A percentile compares a stretch with the other conserved stretches of the same genome.
Evolutionary conservation across 1,140 invertebrate genomes (phyloP).

Genomic region (Metaphire vulgaris): DNA sequence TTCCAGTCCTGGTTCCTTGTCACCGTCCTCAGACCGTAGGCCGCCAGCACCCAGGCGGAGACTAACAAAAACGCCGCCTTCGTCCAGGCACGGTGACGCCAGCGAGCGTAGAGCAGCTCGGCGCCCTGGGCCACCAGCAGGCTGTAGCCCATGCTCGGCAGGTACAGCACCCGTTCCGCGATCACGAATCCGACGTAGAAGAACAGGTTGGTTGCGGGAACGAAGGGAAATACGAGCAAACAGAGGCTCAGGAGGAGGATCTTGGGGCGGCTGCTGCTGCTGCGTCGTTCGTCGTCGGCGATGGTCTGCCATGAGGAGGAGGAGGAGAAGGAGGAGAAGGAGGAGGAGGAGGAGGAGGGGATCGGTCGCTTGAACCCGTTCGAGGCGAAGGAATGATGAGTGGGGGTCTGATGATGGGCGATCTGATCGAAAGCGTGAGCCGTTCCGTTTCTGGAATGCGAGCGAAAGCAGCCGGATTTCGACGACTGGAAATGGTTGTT

Average conservation of each 20-base stretch:
- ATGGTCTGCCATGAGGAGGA: not conserved
- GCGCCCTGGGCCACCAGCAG: constrained; percentile 66
- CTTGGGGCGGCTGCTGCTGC: too few relatives aligned
- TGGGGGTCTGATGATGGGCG: too few relatives aligned
- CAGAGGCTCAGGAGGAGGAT: constrained; percentile 56
- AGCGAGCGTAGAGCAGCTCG: constrained; percentile 9
- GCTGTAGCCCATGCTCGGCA: constrained; percentile 95
- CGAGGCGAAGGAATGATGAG: too few relatives aligned
- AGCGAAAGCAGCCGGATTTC: not conserved
- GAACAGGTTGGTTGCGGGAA: constrained; percentile 95
- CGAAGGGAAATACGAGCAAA: constrained; percentile 79
- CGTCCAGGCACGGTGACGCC: not conserved
- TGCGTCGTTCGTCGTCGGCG: not conserved
- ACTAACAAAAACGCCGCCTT: constrained; percentile 31
- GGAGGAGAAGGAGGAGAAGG: too few relatives aligned
- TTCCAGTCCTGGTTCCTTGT: constrained; percentile 80
- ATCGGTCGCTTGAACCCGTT: not conserved
- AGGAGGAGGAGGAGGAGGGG: too few relatives aligned
- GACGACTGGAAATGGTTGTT: not conserved
- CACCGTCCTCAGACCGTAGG: constrained; percentile 70
- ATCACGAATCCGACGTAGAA: constrained; percentile 96
- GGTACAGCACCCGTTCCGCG: constrained; percentile 88
- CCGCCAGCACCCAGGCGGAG: constrained; percentile 58
- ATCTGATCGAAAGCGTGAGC: not conserved
- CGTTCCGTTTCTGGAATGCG: not conserved